Evolutionary conservation across 2,113 vertebrate genomes (phyloP).

Genomic region (Nesoenas mayeri): DNA sequence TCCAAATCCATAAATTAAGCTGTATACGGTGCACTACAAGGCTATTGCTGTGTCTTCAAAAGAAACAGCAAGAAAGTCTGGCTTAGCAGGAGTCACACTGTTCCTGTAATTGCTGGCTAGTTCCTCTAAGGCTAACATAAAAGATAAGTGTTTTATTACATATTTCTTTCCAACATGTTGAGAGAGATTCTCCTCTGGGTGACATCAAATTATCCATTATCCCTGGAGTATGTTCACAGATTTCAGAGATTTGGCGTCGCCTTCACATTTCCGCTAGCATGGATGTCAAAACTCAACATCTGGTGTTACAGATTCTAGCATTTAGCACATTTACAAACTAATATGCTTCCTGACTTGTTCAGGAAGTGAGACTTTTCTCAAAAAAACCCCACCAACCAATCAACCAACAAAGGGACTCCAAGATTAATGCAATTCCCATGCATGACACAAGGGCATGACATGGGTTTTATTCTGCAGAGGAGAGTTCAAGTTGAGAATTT

Average conservation of each 20-base stretch:
- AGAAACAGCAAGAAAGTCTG: neutral
- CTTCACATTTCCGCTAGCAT: neutral
- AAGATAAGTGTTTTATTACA: neutral
- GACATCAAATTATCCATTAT: neutral
- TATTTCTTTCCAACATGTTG: neutral
- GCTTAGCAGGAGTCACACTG: neutral
- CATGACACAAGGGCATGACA: neutral
- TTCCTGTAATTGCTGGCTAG: neutral
- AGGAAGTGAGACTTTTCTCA: neutral
- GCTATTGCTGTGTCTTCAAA: neutral
- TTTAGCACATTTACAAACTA: neutral
- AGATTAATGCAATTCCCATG: neutral
- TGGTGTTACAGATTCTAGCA: neutral
- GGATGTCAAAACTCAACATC: neutral
- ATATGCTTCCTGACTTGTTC: neutral
- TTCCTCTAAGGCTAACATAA: neutral
- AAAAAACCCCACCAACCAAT: neutral
- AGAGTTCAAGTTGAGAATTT: neutral
- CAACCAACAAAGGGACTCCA: neutral
- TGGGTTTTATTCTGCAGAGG: neutral
- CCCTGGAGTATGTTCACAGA: neutral
- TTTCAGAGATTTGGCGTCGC: neutral
- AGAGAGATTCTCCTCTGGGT: neutral
- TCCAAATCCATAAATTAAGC: neutral
- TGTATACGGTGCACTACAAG: neutral